Evolutionary conservation across 2,797 vertebrate genomes (phyloP), one percentile per base, ranked within the genome.

Genomic region (Chiloscyllium punctatum): DNA sequence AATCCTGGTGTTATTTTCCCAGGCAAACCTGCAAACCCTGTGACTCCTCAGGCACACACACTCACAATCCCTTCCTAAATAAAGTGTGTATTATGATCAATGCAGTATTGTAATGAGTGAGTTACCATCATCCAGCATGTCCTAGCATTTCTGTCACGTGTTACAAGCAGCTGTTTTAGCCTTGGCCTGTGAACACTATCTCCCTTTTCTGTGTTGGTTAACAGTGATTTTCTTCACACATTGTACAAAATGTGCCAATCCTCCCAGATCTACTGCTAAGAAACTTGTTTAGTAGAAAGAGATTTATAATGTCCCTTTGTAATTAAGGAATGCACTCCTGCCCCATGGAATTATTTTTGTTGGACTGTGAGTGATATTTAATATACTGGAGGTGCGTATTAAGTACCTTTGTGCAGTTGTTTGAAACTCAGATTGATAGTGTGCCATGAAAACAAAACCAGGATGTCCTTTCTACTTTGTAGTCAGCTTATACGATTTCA

Each of bases 381-480:
- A 72, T 53, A 94, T 90, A 94, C 66, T 3, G 68, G 69, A 94
- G 68, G 37, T 72, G 92, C 42, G 51, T 77, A 74, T 77, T 18
- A 27, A 95, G 69, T 95, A 72, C 71, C 37, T 18, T 9, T 95
- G 71, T 95, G 48, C 23, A 18, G 69, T 77, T 51, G 30, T 77
- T 77, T 95, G 71, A 74, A 77, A 51, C 72, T 95, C 71, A 95
- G 94, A 95, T 95, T 95, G 71, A 95, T 95, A 51, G 27, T 77
- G 71, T 74, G 94, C 94, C 33, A 96, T 97, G 95, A 96, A 95
- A 91, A 95, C 62, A 96, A 71, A 95, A 95, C 57, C 91, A 94
- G 88, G 96, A 94, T 96, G 96, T 96, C 95, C 96, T 96, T 91
- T 71, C 95, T 91, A 96, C 88, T 96, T 95, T 95, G 96, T 53